Evolutionary conservation across 2,888 invertebrate species (phyloP).

Genomic region (Drosophila maculinotata): DNA sequence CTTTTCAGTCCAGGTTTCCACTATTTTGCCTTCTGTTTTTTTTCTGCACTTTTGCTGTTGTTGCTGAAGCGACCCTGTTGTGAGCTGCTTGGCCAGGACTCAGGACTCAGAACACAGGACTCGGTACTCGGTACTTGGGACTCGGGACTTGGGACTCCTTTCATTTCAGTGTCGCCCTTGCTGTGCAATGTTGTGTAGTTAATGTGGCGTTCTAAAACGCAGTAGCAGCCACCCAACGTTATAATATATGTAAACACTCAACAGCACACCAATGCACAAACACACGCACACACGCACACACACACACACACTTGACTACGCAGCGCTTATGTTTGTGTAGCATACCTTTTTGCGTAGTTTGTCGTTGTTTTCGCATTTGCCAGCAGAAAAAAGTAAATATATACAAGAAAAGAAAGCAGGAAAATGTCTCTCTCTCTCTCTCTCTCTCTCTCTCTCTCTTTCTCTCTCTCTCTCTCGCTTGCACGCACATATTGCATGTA

Average conservation of each 20-base stretch:
- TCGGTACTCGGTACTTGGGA: background rate
- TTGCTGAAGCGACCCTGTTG: slow-evolving; percentile 10
- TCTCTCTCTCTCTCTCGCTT: background rate
- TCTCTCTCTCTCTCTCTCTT: background rate
- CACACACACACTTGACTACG: slow-evolving; percentile 33
- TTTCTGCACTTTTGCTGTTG: background rate
- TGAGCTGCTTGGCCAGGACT: background rate
- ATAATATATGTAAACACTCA: slow-evolving; percentile 78
- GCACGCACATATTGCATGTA: slow-evolving; percentile 4
- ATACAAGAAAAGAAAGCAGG: background rate
- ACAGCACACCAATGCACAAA: slow-evolving; percentile 44
- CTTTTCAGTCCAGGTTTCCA: slow-evolving; percentile 28
- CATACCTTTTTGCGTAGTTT: slow-evolving; percentile 76
- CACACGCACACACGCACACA: slow-evolving; percentile 11
- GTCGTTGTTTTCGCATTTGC: slow-evolving; percentile 75
- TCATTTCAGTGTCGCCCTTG: slow-evolving; percentile 34
- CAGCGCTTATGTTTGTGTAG: slow-evolving; percentile 69
- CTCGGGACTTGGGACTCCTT: slow-evolving; percentile 5
- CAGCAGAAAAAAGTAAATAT: slow-evolving; percentile 20
- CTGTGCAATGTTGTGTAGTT: slow-evolving; percentile 76
- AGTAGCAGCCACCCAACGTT: slow-evolving; percentile 54
- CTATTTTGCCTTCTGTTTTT: slow-evolving; percentile 11
- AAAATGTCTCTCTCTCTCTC: slow-evolving; percentile 8
- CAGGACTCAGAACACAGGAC: slow-evolving; percentile 1
- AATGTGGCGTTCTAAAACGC: slow-evolving; percentile 79